Evolutionary conservation across 2,113 vertebrate genomes (phyloP).

Genomic region (Sceloporus tristichus): DNA sequence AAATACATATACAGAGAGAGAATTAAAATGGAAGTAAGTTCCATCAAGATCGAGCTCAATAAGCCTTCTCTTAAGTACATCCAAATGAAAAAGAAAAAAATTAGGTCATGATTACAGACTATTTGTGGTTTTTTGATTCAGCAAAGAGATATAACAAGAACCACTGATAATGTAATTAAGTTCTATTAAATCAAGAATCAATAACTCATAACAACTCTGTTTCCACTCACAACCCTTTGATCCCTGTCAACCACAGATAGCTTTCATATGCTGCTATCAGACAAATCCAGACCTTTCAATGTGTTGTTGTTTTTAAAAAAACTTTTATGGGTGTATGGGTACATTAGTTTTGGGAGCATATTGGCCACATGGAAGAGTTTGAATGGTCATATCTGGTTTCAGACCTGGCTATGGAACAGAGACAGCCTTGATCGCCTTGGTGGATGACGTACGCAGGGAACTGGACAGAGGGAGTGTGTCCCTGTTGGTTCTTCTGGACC

Average conservation of each 20-base stretch:
- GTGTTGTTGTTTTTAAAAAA: background rate
- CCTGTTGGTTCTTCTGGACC: too few species aligned
- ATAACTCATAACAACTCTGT: background rate
- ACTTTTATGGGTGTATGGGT: background rate
- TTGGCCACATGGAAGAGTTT: background rate
- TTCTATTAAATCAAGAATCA: background rate
- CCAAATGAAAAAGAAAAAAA: constrained; percentile 3
- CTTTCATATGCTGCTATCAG: background rate
- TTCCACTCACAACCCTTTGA: background rate
- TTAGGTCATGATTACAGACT: constrained; percentile 26
- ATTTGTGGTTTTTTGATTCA: background rate
- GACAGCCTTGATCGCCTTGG: too few species aligned
- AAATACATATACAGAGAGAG: background rate
- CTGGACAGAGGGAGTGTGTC: too few species aligned
- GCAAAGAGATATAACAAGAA: background rate
- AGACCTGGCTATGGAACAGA: too few species aligned
- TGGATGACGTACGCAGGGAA: too few species aligned
- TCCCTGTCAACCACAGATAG: background rate
- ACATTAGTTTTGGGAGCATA: background rate
- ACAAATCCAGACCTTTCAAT: background rate
- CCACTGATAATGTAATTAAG: background rate
- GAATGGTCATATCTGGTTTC: background rate
- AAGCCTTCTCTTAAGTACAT: constrained; percentile 9
- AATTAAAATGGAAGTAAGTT: background rate
- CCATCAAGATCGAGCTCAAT: constrained; percentile 18